These are phyloP conservation scores for Siphonodentalium dalli DNA, from an alignment of 2,888 invertebrate species.

Conservation along the genomic window DNA sequence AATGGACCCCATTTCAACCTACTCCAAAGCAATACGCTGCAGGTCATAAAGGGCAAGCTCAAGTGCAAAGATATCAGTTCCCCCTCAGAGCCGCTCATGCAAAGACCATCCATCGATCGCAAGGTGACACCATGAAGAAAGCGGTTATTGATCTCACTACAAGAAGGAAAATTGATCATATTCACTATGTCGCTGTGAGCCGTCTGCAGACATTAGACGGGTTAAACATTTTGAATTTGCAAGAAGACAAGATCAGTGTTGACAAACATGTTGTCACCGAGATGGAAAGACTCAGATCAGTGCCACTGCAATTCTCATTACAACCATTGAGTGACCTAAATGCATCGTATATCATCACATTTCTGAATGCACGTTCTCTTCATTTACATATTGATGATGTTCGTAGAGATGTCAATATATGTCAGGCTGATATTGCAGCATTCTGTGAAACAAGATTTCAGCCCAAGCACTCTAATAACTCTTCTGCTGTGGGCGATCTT, in stretches of 20 bases:
- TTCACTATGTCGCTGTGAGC: constrained; percentile 32
- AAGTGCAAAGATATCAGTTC: constrained; percentile 28
- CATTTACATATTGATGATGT: too few species aligned
- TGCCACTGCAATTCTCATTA: too few species aligned
- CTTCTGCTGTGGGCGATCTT: too few species aligned
- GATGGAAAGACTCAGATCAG: too few species aligned
- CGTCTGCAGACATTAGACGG: constrained; percentile 21
- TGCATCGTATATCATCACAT: too few species aligned
- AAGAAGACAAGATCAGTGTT: constrained; percentile 22
- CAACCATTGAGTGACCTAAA: too few species aligned
- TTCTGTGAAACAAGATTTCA: too few species aligned
- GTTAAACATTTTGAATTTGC: constrained; percentile 20
- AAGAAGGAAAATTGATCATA: constrained; percentile 20
- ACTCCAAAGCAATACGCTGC: constrained; percentile 15
- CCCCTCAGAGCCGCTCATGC: constrained; percentile 26
- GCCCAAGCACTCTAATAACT: too few species aligned
- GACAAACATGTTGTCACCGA: constrained; percentile 2
- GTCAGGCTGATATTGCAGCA: too few species aligned
- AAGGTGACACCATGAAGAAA: constrained; percentile 26
- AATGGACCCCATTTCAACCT: constrained; percentile 23
- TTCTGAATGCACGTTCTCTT: too few species aligned
- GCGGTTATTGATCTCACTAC: constrained; percentile 28
- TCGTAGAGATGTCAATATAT: too few species aligned
- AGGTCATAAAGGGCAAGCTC: constrained; percentile 15
- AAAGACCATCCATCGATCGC: constrained; percentile 28